These are phyloP conservation scores for Decapterus maruadsi DNA, from an alignment of 2,797 vertebrate species.

Conservation along the genomic window DNA sequence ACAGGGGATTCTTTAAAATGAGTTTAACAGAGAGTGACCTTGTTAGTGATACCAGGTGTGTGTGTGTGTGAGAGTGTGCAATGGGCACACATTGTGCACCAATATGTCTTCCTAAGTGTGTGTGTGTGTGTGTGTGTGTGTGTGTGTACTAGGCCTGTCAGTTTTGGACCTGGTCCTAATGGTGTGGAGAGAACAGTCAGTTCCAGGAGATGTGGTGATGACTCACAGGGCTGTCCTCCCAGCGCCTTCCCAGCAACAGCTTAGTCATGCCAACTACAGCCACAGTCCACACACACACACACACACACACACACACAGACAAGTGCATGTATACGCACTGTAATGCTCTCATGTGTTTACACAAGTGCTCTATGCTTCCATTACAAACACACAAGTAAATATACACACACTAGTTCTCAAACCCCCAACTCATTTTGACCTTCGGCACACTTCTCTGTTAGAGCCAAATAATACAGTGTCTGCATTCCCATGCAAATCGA, in stretches of 20 bases:
- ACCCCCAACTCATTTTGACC: slow-evolving; percentile 23
- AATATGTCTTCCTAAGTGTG: slow-evolving; percentile 22
- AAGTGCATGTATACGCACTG: slow-evolving; percentile 20
- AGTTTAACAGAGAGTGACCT: slow-evolving; percentile 59
- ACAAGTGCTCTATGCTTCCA: slow-evolving; percentile 11
- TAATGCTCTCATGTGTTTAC: slow-evolving; percentile 17
- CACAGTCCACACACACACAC: slow-evolving; percentile 61
- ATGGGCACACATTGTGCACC: slow-evolving; percentile 39
- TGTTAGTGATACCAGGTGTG: slow-evolving; percentile 54
- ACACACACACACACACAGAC: slow-evolving; percentile 25
- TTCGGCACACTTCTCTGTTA: slow-evolving; percentile 39
- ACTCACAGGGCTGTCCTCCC: slow-evolving; percentile 86
- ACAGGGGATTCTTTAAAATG: slow-evolving; percentile 52
- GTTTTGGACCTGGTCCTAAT: slow-evolving; percentile 74
- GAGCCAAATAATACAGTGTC: slow-evolving; percentile 29
- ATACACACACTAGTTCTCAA: slow-evolving; percentile 9
- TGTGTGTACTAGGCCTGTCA: slow-evolving; percentile 47
- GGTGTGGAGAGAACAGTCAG: slow-evolving; percentile 78
- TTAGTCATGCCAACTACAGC: slow-evolving; percentile 83
- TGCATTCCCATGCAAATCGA: slow-evolving; percentile 31
- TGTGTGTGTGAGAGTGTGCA: slow-evolving; percentile 45
- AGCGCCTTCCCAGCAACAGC: slow-evolving; percentile 86
- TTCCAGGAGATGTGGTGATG: slow-evolving; percentile 86
- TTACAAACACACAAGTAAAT: slow-evolving; percentile 34
- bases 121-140: slow-evolving; percentile 27